phyloP scores from a whole-genome alignment of 2,888 invertebrate genomes.

The Tetragonisca angustula region DNA sequence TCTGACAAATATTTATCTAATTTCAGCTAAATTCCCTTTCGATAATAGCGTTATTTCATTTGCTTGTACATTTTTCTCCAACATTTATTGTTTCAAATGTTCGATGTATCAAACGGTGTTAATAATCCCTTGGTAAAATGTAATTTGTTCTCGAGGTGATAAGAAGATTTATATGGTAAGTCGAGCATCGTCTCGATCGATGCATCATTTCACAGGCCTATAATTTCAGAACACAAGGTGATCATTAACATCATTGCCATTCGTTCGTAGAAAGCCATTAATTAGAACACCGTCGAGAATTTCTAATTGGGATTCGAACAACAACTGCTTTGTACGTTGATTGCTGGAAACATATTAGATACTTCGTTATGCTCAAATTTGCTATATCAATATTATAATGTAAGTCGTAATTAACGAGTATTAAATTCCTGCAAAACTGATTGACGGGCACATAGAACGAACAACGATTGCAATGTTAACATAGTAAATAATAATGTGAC shows the following conservation, averaged over 20 bases:
- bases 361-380: background rate
- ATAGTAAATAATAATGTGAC: background rate
- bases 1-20: background rate
- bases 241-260: constrained; percentile 15
- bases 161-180: constrained; percentile 8
- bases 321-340: constrained; percentile 1
- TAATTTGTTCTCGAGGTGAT: background rate
- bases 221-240: constrained; percentile 22
- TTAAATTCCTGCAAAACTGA: background rate
- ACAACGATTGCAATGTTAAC: too few species aligned
- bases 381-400: background rate
- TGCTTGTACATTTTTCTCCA: background rate
- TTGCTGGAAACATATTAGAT: background rate
- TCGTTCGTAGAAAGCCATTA: constrained; percentile 3
- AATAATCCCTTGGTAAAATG: background rate
- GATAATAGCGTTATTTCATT: background rate
- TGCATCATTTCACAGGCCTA: constrained; percentile 15
- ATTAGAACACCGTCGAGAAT: background rate
- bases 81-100: background rate
- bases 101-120: background rate
- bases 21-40: background rate
- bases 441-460: too few species aligned
- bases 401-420: background rate
- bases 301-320: constrained; percentile 11
- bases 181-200: background rate